A percentile compares a stretch with the other conserved stretches of the same genome.
Evolutionary conservation across 2,888 invertebrate species (phyloP).

Genomic region (Thelaira solivaga): DNA sequence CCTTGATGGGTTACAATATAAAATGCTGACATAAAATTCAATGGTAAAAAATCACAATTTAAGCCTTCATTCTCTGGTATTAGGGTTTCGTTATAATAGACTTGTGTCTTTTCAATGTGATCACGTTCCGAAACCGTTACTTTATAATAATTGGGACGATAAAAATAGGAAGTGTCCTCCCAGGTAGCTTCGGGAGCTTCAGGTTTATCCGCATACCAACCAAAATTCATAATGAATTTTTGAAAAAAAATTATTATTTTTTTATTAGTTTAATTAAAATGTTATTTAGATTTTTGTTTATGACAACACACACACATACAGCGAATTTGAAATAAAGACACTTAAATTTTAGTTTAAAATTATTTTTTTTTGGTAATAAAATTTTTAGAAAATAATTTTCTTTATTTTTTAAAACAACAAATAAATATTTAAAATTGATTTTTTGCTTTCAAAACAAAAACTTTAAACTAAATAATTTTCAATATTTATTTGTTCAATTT

Average conservation of each 20-base stretch:
- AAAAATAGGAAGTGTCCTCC: constrained; percentile 77
- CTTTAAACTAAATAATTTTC: no score
- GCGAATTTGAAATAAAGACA: constrained; percentile 75
- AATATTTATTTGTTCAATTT: constrained; percentile 10
- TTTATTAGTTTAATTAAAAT: constrained; percentile 41
- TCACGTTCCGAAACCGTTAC: constrained; percentile 78
- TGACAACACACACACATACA: constrained; percentile 31
- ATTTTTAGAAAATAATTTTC: not conserved
- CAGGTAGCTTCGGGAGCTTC: constrained; percentile 78
- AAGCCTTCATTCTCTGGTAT: constrained; percentile 74
- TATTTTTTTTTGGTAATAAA: constrained; percentile 65
- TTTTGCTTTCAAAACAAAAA: no score
- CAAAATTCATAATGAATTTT: constrained; percentile 72
- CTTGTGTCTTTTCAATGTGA: constrained; percentile 72
- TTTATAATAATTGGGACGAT: constrained; percentile 75
- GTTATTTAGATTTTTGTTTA: constrained; percentile 16
- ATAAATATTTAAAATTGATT: constrained; percentile 6
- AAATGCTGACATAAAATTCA: constrained; percentile 77
- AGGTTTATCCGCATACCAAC: constrained; percentile 74
- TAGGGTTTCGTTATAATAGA: constrained; percentile 75
- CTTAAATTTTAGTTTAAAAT: constrained; percentile 73
- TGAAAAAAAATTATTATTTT: constrained; percentile 38
- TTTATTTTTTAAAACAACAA: constrained; percentile 26
- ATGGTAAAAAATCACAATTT: constrained; percentile 75
- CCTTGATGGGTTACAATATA: constrained; percentile 78